Evolutionary conservation across 2,888 invertebrate species (phyloP).

Genomic region (Catocala fraxini): DNA sequence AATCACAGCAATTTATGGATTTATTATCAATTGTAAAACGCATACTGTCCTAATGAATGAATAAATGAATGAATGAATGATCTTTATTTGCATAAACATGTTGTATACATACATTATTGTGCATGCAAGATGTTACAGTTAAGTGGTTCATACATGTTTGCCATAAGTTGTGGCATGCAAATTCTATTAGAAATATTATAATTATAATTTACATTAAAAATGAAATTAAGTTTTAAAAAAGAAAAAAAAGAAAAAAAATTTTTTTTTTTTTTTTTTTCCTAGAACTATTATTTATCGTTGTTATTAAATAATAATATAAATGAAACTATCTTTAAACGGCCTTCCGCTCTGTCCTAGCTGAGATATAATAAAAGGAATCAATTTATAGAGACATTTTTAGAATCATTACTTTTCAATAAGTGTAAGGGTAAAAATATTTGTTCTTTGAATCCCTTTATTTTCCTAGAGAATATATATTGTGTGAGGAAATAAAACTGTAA

Average conservation of each 20-base stretch:
- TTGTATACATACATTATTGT: no score
- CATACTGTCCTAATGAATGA: constrained; percentile 37
- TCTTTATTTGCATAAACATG: no score
- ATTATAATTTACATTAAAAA: no score
- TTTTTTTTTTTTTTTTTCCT: no score
- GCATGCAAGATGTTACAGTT: no score
- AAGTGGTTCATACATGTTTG: no score
- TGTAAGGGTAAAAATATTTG: constrained; percentile 25
- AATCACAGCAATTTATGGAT: constrained; percentile 36
- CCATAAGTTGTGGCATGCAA: no score
- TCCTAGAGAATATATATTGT: constrained; percentile 23
- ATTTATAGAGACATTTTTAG: constrained; percentile 10
- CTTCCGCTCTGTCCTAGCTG: background rate
- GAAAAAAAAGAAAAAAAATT: no score
- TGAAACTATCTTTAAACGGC: constrained; percentile 5
- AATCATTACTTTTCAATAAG: constrained; percentile 14
- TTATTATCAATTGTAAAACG: constrained; percentile 42
- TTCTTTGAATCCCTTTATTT: constrained; percentile 20
- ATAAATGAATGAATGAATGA: no score
- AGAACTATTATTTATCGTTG: constrained; percentile 33
- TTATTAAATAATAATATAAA: constrained; percentile 20
- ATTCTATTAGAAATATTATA: no score
- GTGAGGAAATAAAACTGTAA: constrained; percentile 35
- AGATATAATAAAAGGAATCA: constrained; percentile 15
- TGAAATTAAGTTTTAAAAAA: no score